Base-by-base conservation (phyloP, 2,797 vertebrate species). In the Chromobotia macracanthus region DNA sequence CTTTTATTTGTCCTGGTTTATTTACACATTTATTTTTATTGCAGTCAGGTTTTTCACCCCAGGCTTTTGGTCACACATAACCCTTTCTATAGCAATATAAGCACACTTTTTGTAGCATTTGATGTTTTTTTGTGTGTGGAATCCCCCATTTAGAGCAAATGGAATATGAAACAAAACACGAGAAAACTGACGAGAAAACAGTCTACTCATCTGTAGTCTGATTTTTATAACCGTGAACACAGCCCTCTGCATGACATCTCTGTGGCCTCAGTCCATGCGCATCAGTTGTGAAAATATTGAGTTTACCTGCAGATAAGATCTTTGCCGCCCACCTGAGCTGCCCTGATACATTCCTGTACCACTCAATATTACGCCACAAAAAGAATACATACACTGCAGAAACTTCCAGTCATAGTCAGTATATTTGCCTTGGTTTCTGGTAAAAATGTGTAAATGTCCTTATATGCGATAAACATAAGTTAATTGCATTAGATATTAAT, bases 1-100 rank as follows among this genome's bases (percentile, higher is more conserved):
- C 46, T 35, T 64, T 23, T 21, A 31, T 60, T 65, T 35, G 61
- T 50, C 44, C 53, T 41, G 55, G 69, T 75, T n/a, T n/a, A n/a
- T n/a, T n/a, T 80, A 67, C 46, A 75, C 56, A 70, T 70, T 81
- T 81, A 53, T 70, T 75, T 75, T 71, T 76, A 79, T 79, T 79
- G 77, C 69, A 79, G 77, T 79, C 68, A 64, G 68, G 21, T 72
- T 72, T 72, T 79, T 11, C 48, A 79, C 77, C 69, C 70, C 77
- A 56, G 69, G 77, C 68, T 72, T 65, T 56, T 72, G 60, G 77
- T 79, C 77, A 79, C 77, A 79, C 60, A 72, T 50, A 72, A 64
- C 60, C 51, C 60, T 79, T 72, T 79, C 72, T 55, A 79, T 71
- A 60, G 46, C 50, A 38, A 21, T 79, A 44, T 46, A 72, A 72